Percentiles rank a stretch among this genome's conserved stretches.
phyloP scores from a whole-genome alignment of 2,113 vertebrate genomes.

The Pogona vitticeps region DNA sequence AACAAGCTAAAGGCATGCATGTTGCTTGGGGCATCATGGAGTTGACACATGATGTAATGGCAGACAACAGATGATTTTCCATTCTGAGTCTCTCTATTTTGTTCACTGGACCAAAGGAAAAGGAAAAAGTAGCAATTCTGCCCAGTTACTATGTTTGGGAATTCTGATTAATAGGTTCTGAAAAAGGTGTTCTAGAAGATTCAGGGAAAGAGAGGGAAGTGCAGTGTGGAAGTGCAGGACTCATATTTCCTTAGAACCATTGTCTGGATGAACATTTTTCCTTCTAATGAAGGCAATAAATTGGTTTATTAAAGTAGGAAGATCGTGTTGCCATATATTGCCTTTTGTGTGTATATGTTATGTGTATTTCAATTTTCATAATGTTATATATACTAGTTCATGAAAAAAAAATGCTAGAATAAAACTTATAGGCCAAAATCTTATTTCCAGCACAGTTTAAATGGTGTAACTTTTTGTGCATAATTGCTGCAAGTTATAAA shows the following conservation, averaged over 20 bases:
- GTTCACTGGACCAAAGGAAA: neutral
- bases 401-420: neutral
- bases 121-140: neutral
- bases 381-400: neutral
- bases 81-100: neutral
- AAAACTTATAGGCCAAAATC: neutral
- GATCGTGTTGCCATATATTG: neutral
- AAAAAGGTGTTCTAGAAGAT: neutral
- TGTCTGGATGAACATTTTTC: neutral
- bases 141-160: neutral
- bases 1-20: neutral
- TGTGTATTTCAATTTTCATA: neutral
- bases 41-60: constrained; percentile 29
- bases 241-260: neutral
- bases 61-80: constrained; percentile 17
- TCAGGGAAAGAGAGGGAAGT: too few species aligned
- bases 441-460: neutral
- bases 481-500: too few species aligned
- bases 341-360: neutral
- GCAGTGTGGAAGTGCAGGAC: neutral
- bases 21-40: neutral
- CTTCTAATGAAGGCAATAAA: neutral
- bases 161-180: neutral
- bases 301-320: neutral
- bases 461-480: too few species aligned